phyloP scores from a whole-genome alignment of 2,113 vertebrate species.

The Cepphus grylle region DNA sequence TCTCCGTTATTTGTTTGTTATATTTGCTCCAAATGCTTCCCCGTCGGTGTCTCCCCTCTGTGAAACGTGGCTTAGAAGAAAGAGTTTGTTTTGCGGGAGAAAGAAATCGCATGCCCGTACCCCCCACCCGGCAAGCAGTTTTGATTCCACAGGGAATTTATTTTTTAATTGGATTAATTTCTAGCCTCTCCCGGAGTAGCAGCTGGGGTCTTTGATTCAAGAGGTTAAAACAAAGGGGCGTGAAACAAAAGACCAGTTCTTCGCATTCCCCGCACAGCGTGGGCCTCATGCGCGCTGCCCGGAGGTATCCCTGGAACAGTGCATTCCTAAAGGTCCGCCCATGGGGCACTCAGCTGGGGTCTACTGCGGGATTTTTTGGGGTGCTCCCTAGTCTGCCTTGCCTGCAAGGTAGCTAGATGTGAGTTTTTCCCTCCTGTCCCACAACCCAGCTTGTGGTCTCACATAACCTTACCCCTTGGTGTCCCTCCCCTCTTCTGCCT shows the following conservation, averaged over 20 bases:
- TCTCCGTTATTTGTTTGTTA: background rate
- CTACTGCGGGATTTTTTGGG: background rate
- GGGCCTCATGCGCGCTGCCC: background rate
- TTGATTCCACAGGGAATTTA: slow-evolving; percentile 44
- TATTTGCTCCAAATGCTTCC: background rate
- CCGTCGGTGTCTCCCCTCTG: background rate
- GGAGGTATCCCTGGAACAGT: background rate
- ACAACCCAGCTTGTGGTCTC: background rate
- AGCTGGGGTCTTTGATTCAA: slow-evolving; percentile 62
- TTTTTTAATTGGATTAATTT: slow-evolving; percentile 64
- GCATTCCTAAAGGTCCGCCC: slow-evolving; percentile 30
- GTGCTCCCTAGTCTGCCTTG: background rate
- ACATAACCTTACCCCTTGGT: background rate
- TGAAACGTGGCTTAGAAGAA: background rate
- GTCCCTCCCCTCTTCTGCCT: background rate
- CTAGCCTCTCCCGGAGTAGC: slow-evolving; percentile 43
- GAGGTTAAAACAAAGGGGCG: slow-evolving; percentile 55
- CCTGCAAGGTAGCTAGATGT: background rate
- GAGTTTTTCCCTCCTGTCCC: background rate
- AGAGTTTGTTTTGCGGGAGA: slow-evolving; percentile 18
- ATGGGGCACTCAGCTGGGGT: background rate
- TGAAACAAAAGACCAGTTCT: slow-evolving; percentile 58
- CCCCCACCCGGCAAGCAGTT: background rate
- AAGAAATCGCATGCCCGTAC: background rate
- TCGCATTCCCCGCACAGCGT: background rate